phyloP scores from a whole-genome alignment of 1,140 invertebrate species.

The Schlechtendalia chinensis region DNA sequence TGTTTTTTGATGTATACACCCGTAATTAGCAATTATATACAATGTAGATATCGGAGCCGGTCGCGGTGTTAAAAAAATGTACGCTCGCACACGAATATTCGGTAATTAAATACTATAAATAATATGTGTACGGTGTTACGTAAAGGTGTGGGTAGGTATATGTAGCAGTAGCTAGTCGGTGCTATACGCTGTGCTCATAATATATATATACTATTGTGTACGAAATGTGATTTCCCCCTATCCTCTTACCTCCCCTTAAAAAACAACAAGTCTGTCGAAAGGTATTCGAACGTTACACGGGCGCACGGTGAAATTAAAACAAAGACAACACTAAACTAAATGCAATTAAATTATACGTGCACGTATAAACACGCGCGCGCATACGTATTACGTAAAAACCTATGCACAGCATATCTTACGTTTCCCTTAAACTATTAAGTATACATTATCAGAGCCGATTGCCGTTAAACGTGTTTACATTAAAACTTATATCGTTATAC shows the following conservation, averaged over 20 bases:
- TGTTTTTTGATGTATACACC: conserved; percentile 6
- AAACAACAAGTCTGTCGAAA: conserved; percentile 12
- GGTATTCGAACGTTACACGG: neutral
- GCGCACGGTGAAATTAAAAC: neutral
- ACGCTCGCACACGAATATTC: neutral
- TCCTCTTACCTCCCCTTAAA: too few species aligned
- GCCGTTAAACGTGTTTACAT: conserved; percentile 37
- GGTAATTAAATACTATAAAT: conserved; percentile 33
- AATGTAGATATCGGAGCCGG: conserved; percentile 10
- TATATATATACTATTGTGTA: neutral
- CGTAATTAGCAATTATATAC: conserved; percentile 32
- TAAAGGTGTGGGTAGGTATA: too few species aligned
- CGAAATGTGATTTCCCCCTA: neutral
- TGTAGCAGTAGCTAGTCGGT: too few species aligned
- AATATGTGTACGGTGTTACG: neutral
- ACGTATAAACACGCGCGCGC: neutral
- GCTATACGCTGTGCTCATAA: neutral
- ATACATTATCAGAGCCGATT: neutral
- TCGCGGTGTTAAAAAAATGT: neutral
- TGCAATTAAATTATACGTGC: neutral
- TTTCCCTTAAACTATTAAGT: conserved; percentile 13
- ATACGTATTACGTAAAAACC: neutral
- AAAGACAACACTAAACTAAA: conserved; percentile 14
- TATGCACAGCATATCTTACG: neutral
- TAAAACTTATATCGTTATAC: conserved; percentile 27